phyloP scores from a whole-genome alignment of 2,888 invertebrate genomes.

The Diarsia brunnea region DNA sequence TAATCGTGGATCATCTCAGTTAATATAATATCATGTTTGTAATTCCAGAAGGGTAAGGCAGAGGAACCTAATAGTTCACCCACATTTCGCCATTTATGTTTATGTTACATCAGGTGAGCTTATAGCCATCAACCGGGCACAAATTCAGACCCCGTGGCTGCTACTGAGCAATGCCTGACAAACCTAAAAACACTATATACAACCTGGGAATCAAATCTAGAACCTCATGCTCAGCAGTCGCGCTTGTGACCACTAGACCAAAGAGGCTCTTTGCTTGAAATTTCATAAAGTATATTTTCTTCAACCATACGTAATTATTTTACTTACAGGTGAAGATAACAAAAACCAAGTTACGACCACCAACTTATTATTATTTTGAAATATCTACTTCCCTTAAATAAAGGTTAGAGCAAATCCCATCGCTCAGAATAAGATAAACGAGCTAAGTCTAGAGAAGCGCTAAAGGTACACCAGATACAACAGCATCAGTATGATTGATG shows the following conservation, averaged over 20 bases:
- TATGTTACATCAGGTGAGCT: not conserved
- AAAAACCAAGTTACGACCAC: not conserved
- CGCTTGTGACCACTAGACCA: not conserved
- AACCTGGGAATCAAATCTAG: not conserved
- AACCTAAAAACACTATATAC: not conserved
- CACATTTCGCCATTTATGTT: not conserved
- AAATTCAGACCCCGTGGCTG: not conserved
- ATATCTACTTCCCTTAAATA: not conserved
- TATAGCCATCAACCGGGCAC: not conserved
- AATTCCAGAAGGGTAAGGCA: not conserved
- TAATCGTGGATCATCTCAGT: not conserved
- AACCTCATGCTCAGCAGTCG: not conserved
- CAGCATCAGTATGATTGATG: slow-evolving; percentile 58
- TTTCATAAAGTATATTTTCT: not conserved
- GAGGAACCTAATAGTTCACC: not conserved
- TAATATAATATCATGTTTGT: not conserved
- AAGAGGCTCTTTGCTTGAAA: not conserved
- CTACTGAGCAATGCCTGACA: not conserved
- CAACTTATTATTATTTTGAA: not conserved
- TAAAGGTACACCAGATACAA: slow-evolving; percentile 13
- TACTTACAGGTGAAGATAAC: not conserved
- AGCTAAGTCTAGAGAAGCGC: slow-evolving; percentile 37
- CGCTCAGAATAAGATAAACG: slow-evolving; percentile 57
- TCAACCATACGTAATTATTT: not conserved
- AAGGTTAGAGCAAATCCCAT: slow-evolving; percentile 40